Evolutionary conservation across 2,113 vertebrate species (phyloP).

Genomic region (Cynocephalus volans): DNA sequence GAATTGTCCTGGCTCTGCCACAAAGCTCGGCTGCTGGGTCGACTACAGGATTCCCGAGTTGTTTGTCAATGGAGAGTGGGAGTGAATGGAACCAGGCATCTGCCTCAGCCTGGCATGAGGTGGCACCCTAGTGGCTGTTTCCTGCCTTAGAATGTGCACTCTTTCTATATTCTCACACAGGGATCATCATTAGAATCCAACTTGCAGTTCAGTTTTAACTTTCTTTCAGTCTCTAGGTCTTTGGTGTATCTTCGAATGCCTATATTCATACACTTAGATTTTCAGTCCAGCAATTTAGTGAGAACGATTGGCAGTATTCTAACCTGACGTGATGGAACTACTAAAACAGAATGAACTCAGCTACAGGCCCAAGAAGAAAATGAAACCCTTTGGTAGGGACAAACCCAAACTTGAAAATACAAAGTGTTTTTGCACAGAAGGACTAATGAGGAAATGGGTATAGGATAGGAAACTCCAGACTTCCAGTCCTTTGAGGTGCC

Average conservation of each 20-base stretch:
- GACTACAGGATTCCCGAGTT: conserved; percentile 64
- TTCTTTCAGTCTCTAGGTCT: not conserved
- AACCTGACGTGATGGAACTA: not conserved
- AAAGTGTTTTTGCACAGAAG: conserved; percentile 3
- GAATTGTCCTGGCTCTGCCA: conserved; percentile 68
- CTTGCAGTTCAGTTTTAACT: not conserved
- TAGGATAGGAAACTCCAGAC: not conserved
- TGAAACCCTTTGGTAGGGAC: not conserved
- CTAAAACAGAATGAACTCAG: not conserved
- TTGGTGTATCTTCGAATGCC: not conserved
- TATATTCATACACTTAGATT: not conserved
- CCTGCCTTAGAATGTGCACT: conserved; percentile 68
- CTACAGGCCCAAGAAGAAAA: not conserved
- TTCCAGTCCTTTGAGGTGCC: not conserved
- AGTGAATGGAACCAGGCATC: conserved; percentile 70
- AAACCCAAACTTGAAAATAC: conserved; percentile 45
- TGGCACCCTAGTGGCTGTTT: conserved; percentile 85
- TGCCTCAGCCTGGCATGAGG: conserved; percentile 85
- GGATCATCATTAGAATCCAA: not conserved
- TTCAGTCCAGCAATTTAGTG: not conserved
- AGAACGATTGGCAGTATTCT: not conserved
- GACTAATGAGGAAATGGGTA: not conserved
- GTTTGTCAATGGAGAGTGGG: conserved; percentile 73
- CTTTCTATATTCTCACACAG: not conserved
- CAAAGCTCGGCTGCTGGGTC: conserved; percentile 62